Percentiles rank a stretch among this genome's conserved stretches.
phyloP scores from a whole-genome alignment of 2,797 vertebrate genomes.

The Poecile montanus region DNA sequence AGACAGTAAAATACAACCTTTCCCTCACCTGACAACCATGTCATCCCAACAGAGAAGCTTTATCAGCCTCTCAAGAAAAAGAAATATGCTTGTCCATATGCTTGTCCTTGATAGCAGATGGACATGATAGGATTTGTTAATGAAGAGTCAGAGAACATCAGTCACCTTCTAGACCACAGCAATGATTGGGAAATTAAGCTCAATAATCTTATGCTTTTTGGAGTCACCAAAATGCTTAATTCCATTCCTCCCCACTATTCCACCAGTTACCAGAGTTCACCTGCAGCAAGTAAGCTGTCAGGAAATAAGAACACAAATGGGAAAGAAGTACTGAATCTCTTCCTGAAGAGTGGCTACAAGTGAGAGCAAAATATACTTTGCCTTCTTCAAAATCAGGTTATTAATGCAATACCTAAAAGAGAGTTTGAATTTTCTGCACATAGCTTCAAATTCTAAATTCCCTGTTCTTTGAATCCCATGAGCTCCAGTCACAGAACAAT shows the following conservation, averaged over 20 bases:
- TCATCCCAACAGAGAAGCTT: background rate
- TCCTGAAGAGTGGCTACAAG: background rate
- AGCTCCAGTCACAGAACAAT: background rate
- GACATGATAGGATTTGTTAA: background rate
- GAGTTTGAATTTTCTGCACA: background rate
- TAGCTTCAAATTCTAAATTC: background rate
- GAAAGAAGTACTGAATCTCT: background rate
- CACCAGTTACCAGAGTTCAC: background rate
- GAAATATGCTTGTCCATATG: background rate
- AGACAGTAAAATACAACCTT: background rate
- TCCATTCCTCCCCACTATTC: background rate
- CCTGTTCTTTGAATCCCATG: background rate
- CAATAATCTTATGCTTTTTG: background rate
- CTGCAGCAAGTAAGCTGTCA: background rate
- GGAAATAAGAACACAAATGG: background rate
- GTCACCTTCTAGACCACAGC: background rate
- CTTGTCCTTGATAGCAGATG: background rate
- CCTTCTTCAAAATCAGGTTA: background rate
- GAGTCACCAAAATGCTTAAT: background rate
- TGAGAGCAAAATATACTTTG: background rate
- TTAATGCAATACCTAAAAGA: background rate
- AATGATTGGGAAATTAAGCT: background rate
- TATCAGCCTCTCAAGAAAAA: background rate
- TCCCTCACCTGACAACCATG: background rate
- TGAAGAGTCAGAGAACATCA: background rate